Percentiles rank a stretch among this genome's conserved stretches.
phyloP scores from a whole-genome alignment of 2,888 invertebrate species.

The Drosophila demipolita region DNA sequence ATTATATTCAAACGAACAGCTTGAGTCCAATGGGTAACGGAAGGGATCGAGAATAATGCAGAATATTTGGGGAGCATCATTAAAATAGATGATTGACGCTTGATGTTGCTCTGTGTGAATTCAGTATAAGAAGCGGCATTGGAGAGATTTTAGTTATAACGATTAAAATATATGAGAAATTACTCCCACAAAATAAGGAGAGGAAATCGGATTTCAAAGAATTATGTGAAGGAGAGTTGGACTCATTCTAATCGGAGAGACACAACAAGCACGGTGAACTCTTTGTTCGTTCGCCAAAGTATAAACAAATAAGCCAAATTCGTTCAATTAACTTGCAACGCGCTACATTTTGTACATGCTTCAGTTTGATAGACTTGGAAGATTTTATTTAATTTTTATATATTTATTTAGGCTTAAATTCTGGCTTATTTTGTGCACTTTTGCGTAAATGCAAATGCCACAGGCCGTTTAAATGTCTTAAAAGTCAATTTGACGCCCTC shows the following conservation, averaged over 20 bases:
- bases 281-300: background rate
- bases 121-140: background rate
- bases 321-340: background rate
- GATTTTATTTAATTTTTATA: background rate
- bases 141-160: background rate
- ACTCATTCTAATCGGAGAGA: background rate
- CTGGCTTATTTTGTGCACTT: background rate
- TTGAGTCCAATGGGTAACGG: background rate
- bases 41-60: background rate
- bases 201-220: background rate
- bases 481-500: constrained; percentile 36
- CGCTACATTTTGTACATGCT: background rate
- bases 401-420: background rate
- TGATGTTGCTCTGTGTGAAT: background rate
- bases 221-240: background rate
- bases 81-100: background rate
- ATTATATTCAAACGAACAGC: background rate
- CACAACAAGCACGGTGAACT: background rate
- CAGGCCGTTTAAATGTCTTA: constrained; percentile 20
- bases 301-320: background rate
- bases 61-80: background rate
- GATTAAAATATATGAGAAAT: background rate
- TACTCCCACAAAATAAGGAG: background rate
- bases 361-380: background rate
- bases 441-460: constrained; percentile 11